phyloP scores from a whole-genome alignment of 2,888 invertebrate species.

The Leptinotarsa rubiginosa region DNA sequence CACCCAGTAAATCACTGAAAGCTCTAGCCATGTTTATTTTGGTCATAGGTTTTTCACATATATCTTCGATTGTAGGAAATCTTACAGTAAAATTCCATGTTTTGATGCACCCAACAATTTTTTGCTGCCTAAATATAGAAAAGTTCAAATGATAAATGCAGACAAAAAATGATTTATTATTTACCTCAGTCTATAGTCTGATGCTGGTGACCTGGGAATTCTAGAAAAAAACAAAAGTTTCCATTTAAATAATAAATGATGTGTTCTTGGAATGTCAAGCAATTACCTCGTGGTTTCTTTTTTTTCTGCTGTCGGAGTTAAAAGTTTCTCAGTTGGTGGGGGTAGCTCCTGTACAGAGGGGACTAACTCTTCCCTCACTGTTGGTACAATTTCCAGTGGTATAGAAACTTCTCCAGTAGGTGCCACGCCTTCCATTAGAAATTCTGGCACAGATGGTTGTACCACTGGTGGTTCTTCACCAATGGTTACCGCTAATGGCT shows the following conservation, averaged over 20 bases:
- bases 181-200: slow-evolving; percentile 27
- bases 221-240: slow-evolving; percentile 18
- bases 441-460: neutral
- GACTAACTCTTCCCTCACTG: neutral
- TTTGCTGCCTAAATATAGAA: slow-evolving; percentile 41
- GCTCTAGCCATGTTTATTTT: slow-evolving; percentile 40
- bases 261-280: no score
- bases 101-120: slow-evolving; percentile 35
- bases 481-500: neutral
- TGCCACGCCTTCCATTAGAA: neutral
- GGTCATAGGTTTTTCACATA: slow-evolving; percentile 41
- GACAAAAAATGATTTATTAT: neutral
- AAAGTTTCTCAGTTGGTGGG: neutral
- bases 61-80: slow-evolving; percentile 36
- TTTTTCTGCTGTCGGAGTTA: neutral
- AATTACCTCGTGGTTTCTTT: neutral
- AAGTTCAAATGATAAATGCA: neutral
- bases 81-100: slow-evolving; percentile 30
- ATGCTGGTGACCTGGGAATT: neutral
- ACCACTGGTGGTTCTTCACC: neutral
- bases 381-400: neutral
- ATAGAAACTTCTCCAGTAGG: slow-evolving; percentile 1
- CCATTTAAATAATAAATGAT: neutral
- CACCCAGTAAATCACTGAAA: slow-evolving; percentile 44
- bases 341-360: neutral